phyloP scores from a whole-genome alignment of 2,797 vertebrate genomes.

The Lutjanus campechanus region DNA sequence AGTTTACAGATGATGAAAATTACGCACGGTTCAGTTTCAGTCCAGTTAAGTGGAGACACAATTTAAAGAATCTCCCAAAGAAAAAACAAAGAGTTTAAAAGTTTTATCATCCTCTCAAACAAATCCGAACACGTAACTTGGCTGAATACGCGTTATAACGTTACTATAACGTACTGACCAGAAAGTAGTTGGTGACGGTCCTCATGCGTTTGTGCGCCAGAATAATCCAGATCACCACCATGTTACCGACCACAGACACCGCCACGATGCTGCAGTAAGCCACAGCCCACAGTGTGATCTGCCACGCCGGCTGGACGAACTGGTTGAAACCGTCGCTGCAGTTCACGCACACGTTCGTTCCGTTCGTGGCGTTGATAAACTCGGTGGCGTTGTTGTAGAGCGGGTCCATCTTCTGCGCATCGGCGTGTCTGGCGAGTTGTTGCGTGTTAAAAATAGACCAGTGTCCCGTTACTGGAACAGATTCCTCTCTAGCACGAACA shows the following conservation, averaged over 20 bases:
- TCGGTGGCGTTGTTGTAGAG: slow-evolving; percentile 65
- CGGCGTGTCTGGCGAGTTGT: not conserved
- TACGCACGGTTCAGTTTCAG: not conserved
- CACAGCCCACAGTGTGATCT: slow-evolving; percentile 91
- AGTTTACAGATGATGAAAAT: too few relatives aligned
- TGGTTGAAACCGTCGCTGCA: slow-evolving; percentile 87
- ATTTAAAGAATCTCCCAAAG: not conserved
- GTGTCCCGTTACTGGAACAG: slow-evolving; percentile 14
- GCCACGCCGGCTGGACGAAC: slow-evolving; percentile 92
- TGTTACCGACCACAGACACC: slow-evolving; percentile 91
- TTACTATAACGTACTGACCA: slow-evolving; percentile 82
- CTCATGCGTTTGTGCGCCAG: slow-evolving; percentile 94
- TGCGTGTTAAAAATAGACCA: slow-evolving; percentile 26
- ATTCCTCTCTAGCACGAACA: not conserved
- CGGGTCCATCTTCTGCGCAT: slow-evolving; percentile 72
- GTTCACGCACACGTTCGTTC: slow-evolving; percentile 64
- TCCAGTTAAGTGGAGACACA: not conserved
- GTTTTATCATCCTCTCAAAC: not conserved
- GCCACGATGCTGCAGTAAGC: slow-evolving; percentile 91
- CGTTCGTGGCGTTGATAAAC: slow-evolving; percentile 33
- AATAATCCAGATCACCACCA: slow-evolving; percentile 95
- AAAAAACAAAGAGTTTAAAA: not conserved
- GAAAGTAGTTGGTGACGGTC: slow-evolving; percentile 95
- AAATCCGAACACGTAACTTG: not conserved
- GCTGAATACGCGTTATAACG: fast-evolving